Percentiles rank a stretch among this genome's conserved stretches.
These are phyloP conservation scores for Carollia perspicillata DNA, from an alignment of 2,113 vertebrate species.

Conservation along the genomic window DNA sequence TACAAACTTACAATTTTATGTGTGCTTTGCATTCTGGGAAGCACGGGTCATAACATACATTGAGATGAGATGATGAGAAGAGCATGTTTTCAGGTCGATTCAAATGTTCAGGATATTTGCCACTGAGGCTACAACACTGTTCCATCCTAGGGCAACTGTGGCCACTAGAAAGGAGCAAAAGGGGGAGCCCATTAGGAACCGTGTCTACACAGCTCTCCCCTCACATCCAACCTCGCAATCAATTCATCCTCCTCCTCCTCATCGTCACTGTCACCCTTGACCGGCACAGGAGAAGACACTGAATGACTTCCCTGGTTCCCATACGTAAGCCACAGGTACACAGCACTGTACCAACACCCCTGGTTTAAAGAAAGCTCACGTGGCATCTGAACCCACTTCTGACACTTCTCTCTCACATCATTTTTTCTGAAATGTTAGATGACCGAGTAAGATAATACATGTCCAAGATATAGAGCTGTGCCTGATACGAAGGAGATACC, in stretches of 20 bases:
- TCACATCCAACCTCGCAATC: neutral
- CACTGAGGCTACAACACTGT: neutral
- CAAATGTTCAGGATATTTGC: accelerated
- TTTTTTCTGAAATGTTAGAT: neutral
- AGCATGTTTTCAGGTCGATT: neutral
- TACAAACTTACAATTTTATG: neutral
- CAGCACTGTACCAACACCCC: neutral
- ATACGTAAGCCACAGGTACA: accelerated
- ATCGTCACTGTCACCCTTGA: too few relatives aligned
- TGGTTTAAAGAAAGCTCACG: neutral
- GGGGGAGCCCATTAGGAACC: neutral
- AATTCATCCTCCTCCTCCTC: neutral
- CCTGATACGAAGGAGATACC: neutral
- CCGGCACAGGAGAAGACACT: neutral
- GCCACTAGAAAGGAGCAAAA: neutral
- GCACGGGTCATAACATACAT: accelerated
- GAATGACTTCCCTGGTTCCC: neutral
- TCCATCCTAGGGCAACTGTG: too few relatives aligned
- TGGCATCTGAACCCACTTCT: neutral
- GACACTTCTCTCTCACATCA: neutral
- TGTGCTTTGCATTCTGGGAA: neutral
- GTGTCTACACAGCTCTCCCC: accelerated
- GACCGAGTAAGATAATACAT: neutral
- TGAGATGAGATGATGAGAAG: neutral
- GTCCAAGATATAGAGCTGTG: neutral